A percentile compares a stretch with the other conserved stretches of the same genome.
Evolutionary conservation across 37 sponge, comb jelly and placozoan genomes (phyloP).

Genomic region (Tethya wilhelma): DNA sequence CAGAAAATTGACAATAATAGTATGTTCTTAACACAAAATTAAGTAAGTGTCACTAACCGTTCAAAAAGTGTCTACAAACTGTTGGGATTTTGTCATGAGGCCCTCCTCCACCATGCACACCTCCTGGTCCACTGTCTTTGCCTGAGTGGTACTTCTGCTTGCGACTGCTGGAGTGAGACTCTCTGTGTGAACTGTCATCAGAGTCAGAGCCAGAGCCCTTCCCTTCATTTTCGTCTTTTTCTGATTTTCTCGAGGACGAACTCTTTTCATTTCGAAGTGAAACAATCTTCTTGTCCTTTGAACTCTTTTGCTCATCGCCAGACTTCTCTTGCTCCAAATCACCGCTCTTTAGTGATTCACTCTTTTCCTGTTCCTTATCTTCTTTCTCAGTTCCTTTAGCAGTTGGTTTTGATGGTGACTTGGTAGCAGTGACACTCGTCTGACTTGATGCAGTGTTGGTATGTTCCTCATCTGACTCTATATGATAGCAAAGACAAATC

Average conservation of each 20-base stretch:
- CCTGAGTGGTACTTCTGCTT: neutral
- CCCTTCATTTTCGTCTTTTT: neutral
- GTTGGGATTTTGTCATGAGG: neutral
- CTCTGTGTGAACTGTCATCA: neutral
- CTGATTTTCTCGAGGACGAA: neutral
- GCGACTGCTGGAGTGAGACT: neutral
- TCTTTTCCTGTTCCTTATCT: neutral
- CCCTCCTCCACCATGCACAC: neutral
- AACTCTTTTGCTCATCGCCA: neutral
- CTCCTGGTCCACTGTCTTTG: neutral
- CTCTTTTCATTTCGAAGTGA: neutral
- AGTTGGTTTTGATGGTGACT: neutral
- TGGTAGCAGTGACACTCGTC: too few relatives aligned
- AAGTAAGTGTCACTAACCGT: too few relatives aligned
- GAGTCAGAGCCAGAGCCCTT: neutral
- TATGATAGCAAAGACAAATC: too few relatives aligned
- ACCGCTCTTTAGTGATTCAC: neutral
- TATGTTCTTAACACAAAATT: neutral
- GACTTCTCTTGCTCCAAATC: neutral
- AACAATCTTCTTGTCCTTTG: neutral
- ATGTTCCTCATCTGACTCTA: too few relatives aligned
- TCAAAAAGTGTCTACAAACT: constrained; percentile 40
- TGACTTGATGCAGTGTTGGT: too few relatives aligned
- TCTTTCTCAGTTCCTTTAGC: neutral
- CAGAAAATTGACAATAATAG: neutral